Evolutionary conservation across 2,797 vertebrate genomes (phyloP), one percentile per base, ranked within the genome.

Genomic region (Synaphobranchus kaupii): DNA sequence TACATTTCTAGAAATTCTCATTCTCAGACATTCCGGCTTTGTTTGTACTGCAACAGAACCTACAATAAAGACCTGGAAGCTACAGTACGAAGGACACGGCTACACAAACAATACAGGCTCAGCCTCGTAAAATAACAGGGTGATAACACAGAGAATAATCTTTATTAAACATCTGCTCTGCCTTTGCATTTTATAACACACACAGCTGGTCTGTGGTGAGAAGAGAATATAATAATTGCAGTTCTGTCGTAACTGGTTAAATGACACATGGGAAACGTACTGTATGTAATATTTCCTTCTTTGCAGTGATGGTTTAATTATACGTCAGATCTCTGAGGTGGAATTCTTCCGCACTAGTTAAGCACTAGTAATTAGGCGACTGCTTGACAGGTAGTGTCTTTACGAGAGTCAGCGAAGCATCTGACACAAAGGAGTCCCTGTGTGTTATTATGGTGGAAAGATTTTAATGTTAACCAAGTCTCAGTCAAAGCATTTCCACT

Each of bases 251-350:
- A 93, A 91, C 56, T 87, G 91, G 91, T 90, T 90, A 93, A 93
- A 91, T 93, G 94, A 94, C 92, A 89, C 92, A 90, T 91, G 92
- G 89, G 93, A 93, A 91, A 94, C 91, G 90, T 91, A 39, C 39
- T 39, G 39, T 39, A 93, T 56, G 85, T 83, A 54, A 83, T 94
- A 94, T 94, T 96, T 94, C 92, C 94, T 94, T 93, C 94, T 94
- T 94, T 93, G 90, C 90, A 92, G 92, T 91, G 94, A 95, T 94
- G 95, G 93, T 94, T 96, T 96, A 96, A 96, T 96, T 95, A 96
- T 95, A 95, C 94, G 94, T 92, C 94, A 93, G 92, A 93, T 94
- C 95, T 95, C 94, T 94, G 94, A 94, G 93, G 94, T 93, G 91
- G 92, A 94, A 92, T 91, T 93, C 95, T 93, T 94, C 89, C 93